Conservation (phyloP, 53 echinoderm and acorn worm species). For the Crossaster papposus region DNA sequence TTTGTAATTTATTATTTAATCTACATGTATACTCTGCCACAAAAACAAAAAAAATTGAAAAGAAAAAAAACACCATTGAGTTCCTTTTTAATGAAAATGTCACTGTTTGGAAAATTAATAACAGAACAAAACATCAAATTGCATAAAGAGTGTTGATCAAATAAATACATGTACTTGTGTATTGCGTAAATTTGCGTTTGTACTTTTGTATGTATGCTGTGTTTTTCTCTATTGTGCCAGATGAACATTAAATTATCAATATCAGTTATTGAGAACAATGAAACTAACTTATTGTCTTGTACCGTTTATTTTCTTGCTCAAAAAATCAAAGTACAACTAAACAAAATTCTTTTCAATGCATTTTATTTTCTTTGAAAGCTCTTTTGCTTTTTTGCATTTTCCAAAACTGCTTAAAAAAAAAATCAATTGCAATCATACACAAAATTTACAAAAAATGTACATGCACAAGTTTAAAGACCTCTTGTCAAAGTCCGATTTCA, state of each 20-base stretch:
- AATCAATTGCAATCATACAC: not conserved
- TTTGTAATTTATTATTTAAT: too few relatives aligned
- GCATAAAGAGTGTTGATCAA: not conserved
- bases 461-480: conserved; percentile 50
- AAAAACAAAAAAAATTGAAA: too few relatives aligned
- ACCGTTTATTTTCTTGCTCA: not conserved
- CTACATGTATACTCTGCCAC: too few relatives aligned
- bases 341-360: not conserved
- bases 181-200: too few relatives aligned
- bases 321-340: not conserved
- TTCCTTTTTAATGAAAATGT: too few relatives aligned
- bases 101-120: too few relatives aligned
- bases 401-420: not conserved
- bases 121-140: not conserved
- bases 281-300: not conserved
- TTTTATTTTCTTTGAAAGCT: not conserved
- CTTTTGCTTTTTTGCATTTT: not conserved
- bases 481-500: conserved; percentile 28
- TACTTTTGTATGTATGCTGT: not conserved
- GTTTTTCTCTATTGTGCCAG: not conserved
- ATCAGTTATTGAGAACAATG: not conserved
- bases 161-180: not conserved
- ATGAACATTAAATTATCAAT: not conserved
- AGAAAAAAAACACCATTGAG: too few relatives aligned
- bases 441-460: conserved; percentile 7